Base-by-base conservation (phyloP, 2,113 vertebrate genomes). In the Excalfactoria chinensis region DNA sequence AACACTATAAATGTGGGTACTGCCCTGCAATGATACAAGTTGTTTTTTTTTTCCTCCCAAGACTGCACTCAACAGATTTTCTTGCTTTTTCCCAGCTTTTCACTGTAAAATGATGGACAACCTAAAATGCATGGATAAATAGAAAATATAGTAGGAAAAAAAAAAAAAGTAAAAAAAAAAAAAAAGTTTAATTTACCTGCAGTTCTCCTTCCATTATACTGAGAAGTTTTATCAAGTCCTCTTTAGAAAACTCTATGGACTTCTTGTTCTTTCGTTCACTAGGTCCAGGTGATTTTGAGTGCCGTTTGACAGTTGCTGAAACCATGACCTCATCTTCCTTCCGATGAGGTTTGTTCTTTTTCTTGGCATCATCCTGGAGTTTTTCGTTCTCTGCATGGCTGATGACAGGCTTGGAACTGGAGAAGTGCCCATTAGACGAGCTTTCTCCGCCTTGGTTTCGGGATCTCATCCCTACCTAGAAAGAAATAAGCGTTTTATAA, bases 121-220 rank as follows among this genome's bases (percentile, higher is more conserved):
- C 7, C 17, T 68, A 84, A 75, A 91, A 73, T 35, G 78, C 62
- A 76, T 11, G 59, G 20, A 15, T 60, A 58, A 40, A 22, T 16
- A 66, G 76, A 56, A 84, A 85, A 84, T 49, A 32, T 3, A 41
- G 26, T 75, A 18, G 37, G 37, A 37, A 37, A 37, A 46, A 46
- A 46, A 46, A 44, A 6, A 44, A 40, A 53, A 56, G 14, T 44
- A 44, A 44, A 44, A 44, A 44, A 6, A 44, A 40, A 53, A 56
- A 15, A 91, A 56, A 60, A 70, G 2, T 60, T 37, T 70, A 34
- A 84, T 83, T 96, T 98, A 99, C 99, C 99, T 99, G 99, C 25
- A 99, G 91, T 82, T 99, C 99, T 91, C 99, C 99, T 93, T 99
- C 99, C 99, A 99, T 99, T 95, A 99, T 96, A 44, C 99, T 98